These are phyloP conservation scores for Alaudala cheleensis DNA, from an alignment of 2,113 vertebrate species.

Conservation along the genomic window DNA sequence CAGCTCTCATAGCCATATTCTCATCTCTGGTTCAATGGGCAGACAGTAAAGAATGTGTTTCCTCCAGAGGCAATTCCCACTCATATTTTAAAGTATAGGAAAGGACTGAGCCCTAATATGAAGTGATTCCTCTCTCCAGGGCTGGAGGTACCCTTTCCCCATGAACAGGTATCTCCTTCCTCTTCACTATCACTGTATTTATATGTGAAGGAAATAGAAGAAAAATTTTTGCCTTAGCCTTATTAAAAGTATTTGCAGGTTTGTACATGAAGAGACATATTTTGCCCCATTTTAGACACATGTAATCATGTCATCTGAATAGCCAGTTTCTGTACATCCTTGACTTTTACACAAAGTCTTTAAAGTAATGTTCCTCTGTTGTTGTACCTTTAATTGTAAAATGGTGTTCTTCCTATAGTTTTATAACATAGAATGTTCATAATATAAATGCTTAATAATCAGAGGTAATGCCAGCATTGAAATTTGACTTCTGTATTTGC, in stretches of 20 bases:
- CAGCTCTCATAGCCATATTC: background rate
- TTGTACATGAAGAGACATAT: background rate
- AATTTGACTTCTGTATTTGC: background rate
- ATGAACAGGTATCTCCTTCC: background rate
- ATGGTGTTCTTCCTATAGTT: background rate
- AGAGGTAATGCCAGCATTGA: background rate
- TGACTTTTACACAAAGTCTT: background rate
- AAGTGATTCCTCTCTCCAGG: background rate
- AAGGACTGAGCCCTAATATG: background rate
- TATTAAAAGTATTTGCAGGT: background rate
- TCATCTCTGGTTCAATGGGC: background rate
- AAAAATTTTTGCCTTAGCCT: background rate
- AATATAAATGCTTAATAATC: background rate
- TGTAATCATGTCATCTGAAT: background rate
- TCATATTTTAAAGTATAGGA: background rate
- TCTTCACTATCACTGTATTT: background rate
- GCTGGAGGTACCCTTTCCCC: background rate
- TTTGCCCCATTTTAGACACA: background rate
- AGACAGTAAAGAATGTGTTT: background rate
- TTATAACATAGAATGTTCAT: background rate
- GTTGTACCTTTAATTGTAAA: background rate
- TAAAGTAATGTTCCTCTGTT: background rate
- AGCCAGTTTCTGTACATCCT: background rate
- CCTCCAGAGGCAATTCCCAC: background rate
- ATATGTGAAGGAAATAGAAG: background rate